Evolutionary conservation across 2,888 invertebrate species (phyloP), one percentile per base, ranked within the genome.

Genomic region (Seladonia tumulorum): DNA sequence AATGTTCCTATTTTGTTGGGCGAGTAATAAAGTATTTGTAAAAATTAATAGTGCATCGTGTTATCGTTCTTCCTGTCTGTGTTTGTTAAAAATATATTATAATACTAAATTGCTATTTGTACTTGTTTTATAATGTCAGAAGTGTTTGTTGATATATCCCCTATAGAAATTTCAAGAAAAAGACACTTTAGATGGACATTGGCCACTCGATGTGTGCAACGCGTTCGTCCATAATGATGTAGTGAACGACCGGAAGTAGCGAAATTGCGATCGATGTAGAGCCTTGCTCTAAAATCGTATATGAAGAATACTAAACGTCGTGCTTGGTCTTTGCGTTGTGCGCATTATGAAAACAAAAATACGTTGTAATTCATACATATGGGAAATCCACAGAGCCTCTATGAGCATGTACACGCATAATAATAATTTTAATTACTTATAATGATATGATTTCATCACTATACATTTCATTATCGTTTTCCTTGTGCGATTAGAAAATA

Each of bases 211-310:
- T 22, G 49, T 22, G 45, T 53, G 18, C 16, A 66, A 76, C 66
- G 35, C 47, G 66, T 47, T 66, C 45, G 14, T 29, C 16, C 45
- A 66, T 66, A 66, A 76, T 76, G 66, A 66, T 39, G 29, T 66
- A 66, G 12, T 4, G 35, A 76, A 47, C 47, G 29, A 68, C 47
- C 66, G 76, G 47, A 76, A 68, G 47, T 47, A 68, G 35, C 22
- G 14, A 76, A n/a, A 66, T 76, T 66, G 47, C 47, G 45, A 76
- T 47, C 47, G 29, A 47, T 63, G 45, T 29, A 45, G 25, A 76
- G 18, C 45, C 29, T 49, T 76, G 47, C 60, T 49, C 16, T n/a
- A 66, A 22, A 47, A 47, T 12, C 63, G n/a, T 47, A n/a, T 47
- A 47, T 16, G 35, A 66, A 66, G 66, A 47, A 76, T 76, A 47